Conservation (phyloP, 1,140 invertebrate genomes). For the Magallana angulata region DNA sequence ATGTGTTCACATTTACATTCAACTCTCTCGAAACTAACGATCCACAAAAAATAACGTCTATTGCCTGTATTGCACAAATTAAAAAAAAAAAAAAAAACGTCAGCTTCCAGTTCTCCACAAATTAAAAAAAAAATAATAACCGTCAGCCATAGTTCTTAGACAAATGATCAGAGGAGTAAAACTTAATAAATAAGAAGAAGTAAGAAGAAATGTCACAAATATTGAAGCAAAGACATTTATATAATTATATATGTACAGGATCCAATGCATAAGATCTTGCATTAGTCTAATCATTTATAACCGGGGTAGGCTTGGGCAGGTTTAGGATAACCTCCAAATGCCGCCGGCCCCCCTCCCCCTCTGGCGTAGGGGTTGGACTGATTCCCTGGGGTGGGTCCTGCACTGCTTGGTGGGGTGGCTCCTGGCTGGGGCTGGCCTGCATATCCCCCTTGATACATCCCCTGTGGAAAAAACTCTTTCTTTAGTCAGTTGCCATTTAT, state of each 20-base stretch:
- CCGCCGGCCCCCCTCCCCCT: neutral
- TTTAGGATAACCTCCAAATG: constrained; percentile 39
- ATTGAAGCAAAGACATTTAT: neutral
- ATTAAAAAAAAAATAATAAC: too few species aligned
- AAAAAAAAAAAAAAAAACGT: too few species aligned
- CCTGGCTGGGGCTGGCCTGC: constrained; percentile 41
- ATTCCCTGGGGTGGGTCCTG: constrained; percentile 20
- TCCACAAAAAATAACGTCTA: too few species aligned
- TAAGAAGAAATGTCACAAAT: neutral
- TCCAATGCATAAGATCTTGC: neutral
- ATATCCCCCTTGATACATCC: constrained; percentile 40
- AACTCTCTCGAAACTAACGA: too few species aligned
- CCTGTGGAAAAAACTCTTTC: constrained; percentile 1
- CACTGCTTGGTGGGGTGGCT: constrained; percentile 13
- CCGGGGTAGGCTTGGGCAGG: constrained; percentile 39
- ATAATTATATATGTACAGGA: neutral
- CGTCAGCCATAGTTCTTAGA: too few species aligned
- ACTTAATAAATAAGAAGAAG: too few species aligned
- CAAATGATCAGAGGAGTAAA: too few species aligned
- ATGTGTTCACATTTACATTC: too few species aligned
- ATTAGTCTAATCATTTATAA: constrained; percentile 34
- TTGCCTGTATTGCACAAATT: too few species aligned
- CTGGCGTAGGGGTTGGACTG: constrained; percentile 43
- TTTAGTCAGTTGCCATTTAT: too few species aligned
- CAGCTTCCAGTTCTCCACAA: too few species aligned